A percentile compares a stretch with the other conserved stretches of the same genome.
phyloP scores from a whole-genome alignment of 2,113 vertebrate species.

The Syrrhaptes paradoxus region DNA sequence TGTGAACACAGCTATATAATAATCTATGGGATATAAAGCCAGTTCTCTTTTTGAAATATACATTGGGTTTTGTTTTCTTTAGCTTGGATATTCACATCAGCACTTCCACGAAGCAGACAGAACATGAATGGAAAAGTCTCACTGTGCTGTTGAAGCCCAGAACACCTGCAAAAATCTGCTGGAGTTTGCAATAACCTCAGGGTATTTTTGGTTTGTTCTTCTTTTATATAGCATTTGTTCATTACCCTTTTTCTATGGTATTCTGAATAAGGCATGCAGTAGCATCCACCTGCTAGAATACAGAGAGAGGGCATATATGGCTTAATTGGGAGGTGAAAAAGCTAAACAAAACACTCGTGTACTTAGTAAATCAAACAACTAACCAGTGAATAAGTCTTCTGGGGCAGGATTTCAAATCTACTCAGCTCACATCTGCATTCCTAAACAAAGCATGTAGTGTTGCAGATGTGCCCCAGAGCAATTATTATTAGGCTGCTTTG shows the following conservation, averaged over 20 bases:
- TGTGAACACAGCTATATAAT: conserved; percentile 30
- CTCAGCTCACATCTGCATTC: not conserved
- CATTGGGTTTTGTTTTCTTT: conserved; percentile 27
- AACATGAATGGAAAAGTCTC: conserved; percentile 51
- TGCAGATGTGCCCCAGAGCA: accelerated
- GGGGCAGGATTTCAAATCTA: not conserved
- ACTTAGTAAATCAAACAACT: not conserved
- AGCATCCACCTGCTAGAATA: not conserved
- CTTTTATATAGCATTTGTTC: not conserved
- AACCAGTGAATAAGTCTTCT: not conserved
- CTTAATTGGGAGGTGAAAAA: not conserved
- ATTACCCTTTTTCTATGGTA: not conserved
- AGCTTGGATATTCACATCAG: conserved; percentile 15
- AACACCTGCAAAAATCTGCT: conserved; percentile 56
- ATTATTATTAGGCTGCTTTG: not conserved
- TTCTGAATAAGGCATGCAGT: not conserved
- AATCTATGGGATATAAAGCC: conserved; percentile 37
- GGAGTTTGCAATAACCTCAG: conserved; percentile 30
- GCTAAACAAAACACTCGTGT: not conserved
- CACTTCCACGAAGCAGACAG: conserved; percentile 19
- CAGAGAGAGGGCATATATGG: not conserved
- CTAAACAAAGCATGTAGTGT: not conserved
- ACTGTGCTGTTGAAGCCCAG: conserved; percentile 38
- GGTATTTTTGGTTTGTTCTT: conserved; percentile 15
- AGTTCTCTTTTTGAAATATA: conserved; percentile 40